Evolutionary conservation across 2,113 vertebrate genomes (phyloP).

Genomic region (Atlantisia rogersi): DNA sequence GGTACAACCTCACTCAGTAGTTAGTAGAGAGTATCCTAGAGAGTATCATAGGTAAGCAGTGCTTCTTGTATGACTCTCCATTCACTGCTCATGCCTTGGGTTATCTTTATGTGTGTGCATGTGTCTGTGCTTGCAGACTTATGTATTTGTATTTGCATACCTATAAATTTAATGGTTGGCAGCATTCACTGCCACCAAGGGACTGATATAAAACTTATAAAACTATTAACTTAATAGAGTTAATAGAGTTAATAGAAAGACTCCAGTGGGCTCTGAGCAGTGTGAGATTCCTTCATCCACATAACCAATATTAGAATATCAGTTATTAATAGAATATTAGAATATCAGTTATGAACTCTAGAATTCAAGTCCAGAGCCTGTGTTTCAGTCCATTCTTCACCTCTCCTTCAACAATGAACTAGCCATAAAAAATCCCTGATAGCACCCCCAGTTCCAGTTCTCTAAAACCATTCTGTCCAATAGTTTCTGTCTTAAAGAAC

Average conservation of each 20-base stretch:
- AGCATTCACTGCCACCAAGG: neutral
- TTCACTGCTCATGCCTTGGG: neutral
- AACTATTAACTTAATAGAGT: too few relatives aligned
- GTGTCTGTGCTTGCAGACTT: accelerated
- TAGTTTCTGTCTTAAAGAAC: neutral
- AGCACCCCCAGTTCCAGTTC: neutral
- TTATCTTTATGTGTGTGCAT: neutral
- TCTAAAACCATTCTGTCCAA: neutral
- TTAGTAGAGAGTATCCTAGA: neutral
- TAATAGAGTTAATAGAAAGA: neutral
- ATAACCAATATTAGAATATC: neutral
- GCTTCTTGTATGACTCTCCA: neutral
- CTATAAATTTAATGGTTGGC: neutral
- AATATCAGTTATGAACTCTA: neutral
- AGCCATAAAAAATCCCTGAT: neutral
- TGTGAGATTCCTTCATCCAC: neutral
- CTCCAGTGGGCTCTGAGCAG: neutral
- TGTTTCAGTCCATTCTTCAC: neutral
- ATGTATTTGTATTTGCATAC: neutral
- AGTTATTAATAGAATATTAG: neutral
- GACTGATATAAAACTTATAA: neutral
- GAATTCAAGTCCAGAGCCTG: neutral
- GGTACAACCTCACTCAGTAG: neutral
- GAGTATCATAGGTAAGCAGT: neutral
- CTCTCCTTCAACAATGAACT: neutral